Base-by-base conservation (phyloP, 2,888 invertebrate genomes). In the Neoascia interrupta region DNA sequence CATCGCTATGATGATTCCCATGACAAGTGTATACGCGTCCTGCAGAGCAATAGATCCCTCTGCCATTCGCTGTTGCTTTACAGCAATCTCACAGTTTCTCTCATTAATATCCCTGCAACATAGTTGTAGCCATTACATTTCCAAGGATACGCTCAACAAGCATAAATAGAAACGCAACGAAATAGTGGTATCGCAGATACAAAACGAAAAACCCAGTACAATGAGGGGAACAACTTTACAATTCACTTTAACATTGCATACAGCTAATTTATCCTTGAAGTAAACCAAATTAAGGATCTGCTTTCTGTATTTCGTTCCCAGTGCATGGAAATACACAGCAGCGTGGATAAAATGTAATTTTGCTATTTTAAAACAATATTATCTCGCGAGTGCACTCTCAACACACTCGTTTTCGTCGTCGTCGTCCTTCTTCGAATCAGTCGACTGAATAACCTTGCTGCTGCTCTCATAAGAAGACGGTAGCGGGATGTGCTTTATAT, bases 281-380 rank as follows among this genome's bases (percentile, higher is more conserved):
- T 54, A 47, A 61, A 63, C 72, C 31, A 49, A 63, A 72, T 72
- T 72, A 72, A 72, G 61, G 60, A 61, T 61, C 53, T 61, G 28
- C 54, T 49, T 39, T 63, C 15, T 49, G 54, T 31, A 47, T 31
- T n/a, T 23, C 53, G 26, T 51, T 23, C 19, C 26, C 63, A 34
- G 23, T 41, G 41, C 58, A 60, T 18, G 34, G 26, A 43, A 34
- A 23, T 19, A 41, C 53, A 19, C 37, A 45, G 28, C 37, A 37
- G n/a, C n/a, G n/a, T 18, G 39, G 47, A 61, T 45, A 39, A 72
- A 72, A 72, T 63, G 54, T 72, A 72, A 72, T 63, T 63, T 72
- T 63, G 11, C 63, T 45, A 56, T 63, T 72, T 63, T 72, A 63
- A 72, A 72, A 72, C 72, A 72, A 72, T 72, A 72, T 61, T 63